Base-by-base conservation (phyloP, 2,113 vertebrate genomes). In the Xiphorhynchus elegans region DNA sequence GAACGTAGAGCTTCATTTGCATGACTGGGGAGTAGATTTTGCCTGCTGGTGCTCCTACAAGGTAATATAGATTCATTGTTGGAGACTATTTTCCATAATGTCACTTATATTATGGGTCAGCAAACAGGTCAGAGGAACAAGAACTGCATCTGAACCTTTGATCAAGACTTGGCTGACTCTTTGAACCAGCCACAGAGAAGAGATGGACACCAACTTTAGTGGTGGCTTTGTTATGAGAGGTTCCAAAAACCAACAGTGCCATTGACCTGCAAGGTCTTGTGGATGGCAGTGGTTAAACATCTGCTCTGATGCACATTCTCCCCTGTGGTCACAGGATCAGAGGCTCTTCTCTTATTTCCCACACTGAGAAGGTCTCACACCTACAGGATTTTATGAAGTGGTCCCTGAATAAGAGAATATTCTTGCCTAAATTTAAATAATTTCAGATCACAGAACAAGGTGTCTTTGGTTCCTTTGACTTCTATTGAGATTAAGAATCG, bases 41-140 rank as follows among this genome's bases (percentile, higher is more conserved):
- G 99, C 99, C 93, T 99, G 99, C 97, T 99, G 99, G 99, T 99
- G 99, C 93, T 98, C 99, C 44, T 99, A 99, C 91, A 99, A 99
- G 99, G 99, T 99, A 96, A 88, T 80, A 74, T 6, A 72, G 6
- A 60, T 66, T 64, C 16, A 6, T 31, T 37, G 13, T 6, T 90
- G 59, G 56, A 88, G 42, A 19, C 13, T 7, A 0, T 67, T 85
- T 88, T 83, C 63, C 39, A 10, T 59, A 80, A 58, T 8, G 33
- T 50, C 40, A 9, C 25, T 67, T 59, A 6, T 15, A 13, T 14
- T 12, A 50, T 5, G 79, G 33, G 29, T 88, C 77, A 88, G 42
- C 25, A 91, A 69, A 50, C 14, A 49, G 18, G 49, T 44, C 80
- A 56, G 33, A 14, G 20, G 44, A 78, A 11, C 37, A 37, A 58